Base-by-base conservation (phyloP, 2,113 vertebrate species). In the Rhizomys pruinosus region DNA sequence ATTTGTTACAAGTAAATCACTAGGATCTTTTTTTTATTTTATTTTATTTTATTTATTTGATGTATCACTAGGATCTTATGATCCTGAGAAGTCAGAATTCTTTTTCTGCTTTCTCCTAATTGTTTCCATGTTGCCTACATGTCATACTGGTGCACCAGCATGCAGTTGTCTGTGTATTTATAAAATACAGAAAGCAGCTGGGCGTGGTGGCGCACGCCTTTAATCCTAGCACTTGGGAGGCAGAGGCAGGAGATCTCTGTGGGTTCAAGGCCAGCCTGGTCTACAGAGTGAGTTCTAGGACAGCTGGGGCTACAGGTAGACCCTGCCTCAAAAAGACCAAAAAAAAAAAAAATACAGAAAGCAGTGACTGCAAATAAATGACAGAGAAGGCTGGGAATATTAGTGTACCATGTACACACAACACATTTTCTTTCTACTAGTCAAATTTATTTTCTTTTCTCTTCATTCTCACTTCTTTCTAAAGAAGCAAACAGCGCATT, bases 381-480 rank as follows among this genome's bases (percentile, higher is more conserved):
- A 27, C 74, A 85, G 44, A 92, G 71, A 82, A 61, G 7, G 57
- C 19, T 47, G 69, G 3, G 79, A 74, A 37, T 91, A 61, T 77
- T 81, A n/a, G 11, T 80, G 3, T 55, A 47, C 10, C 11, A 25
- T 86, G 6, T 77, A 72, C 10, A 64, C 27, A 69, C 76, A 34
- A 74, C 85, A 37, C 39, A 17, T 77, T 95, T 66, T 52, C 52
- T 89, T 91, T 82, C 1, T 85, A 34, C 44, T 73, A 91, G 66
- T 86, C 88, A 59, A 80, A 57, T 87, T 82, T 91, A 15, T 89
- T 94, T 94, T 93, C 32, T 64, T 95, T 76, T 84, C 13, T n/a
- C 20, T 86, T 55, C 0, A 73, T 90, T 37, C 44, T 91, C 34
- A 66, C 23, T 64, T 59, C 89, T 71, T 63, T 15, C 7, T 8